Evolutionary conservation across 2,888 invertebrate species (phyloP), one percentile per base, ranked within the genome.

Genomic region (Rhorus exstirpatorius): DNA sequence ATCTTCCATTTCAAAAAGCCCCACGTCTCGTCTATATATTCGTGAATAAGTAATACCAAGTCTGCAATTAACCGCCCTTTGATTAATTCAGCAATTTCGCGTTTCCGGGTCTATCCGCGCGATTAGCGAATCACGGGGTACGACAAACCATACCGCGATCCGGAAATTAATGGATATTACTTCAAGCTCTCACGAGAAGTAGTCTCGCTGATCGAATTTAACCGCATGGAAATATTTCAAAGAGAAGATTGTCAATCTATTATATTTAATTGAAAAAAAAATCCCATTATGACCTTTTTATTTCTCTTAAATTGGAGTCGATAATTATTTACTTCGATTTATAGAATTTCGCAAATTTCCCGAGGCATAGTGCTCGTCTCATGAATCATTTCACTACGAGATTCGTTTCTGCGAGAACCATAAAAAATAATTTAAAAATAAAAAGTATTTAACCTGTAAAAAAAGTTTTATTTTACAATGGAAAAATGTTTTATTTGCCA

Each of bases 161-260:
- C 79, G 79, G 79, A 79, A 75, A 75, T 79, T 61, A 68, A 55
- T 75, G 67, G 68, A 74, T 60, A 79, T 79, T 79, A 67, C 65
- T 17, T 60, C 35, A 44, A 61, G 61, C 51, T 68, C 61, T 44
- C 12, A 26, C 44, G 7, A 2, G 31, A 12, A 60, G 26, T 38
- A 46, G 49, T 67, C 21, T n/a, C 53, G 49, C 4, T 51, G 67
- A 60, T 60, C 44, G 58, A 65, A 71, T 79, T 71, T 44, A 58
- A 58, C 71, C 58, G 21, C 67, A 14, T n/a, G 17, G 38, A 79
- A 71, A 55, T 19, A 10, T 63, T 71, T 44, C 60, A 3, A 21
- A 8, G 0, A 46, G 12, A 46, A 46, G 60, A 35, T 35, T 35
- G 12, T 10, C n/a, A n/a, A 49, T 21, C 12, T 17, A 31, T n/a